phyloP scores from a whole-genome alignment of 2,113 vertebrate genomes.

The Potamarius usumacintae region DNA sequence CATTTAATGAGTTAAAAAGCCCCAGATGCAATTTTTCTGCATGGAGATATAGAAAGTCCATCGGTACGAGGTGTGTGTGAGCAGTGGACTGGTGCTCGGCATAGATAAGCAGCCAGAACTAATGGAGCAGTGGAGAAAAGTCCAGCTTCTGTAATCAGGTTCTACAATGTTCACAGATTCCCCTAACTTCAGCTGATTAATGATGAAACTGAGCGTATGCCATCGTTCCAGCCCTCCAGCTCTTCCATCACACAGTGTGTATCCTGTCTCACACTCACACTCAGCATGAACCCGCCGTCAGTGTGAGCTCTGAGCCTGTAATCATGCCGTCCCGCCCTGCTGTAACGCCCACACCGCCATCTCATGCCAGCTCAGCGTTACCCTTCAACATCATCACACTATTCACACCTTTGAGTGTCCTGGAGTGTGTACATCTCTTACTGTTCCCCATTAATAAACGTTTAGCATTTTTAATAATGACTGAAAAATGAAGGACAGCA shows the following conservation, averaged over 20 bases:
- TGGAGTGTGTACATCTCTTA: background rate
- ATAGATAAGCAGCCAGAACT: slow-evolving; percentile 20
- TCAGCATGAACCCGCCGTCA: background rate
- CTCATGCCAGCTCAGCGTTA: background rate
- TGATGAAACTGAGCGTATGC: background rate
- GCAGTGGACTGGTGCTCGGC: background rate
- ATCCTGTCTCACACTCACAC: background rate
- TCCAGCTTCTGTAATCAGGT: background rate
- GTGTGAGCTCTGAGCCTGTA: background rate
- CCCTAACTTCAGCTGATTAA: background rate
- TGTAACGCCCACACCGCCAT: background rate
- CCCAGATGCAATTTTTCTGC: background rate
- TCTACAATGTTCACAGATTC: slow-evolving; percentile 1
- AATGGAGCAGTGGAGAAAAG: background rate
- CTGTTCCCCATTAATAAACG: background rate
- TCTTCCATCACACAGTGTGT: background rate
- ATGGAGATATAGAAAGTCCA: background rate
- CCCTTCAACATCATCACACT: background rate
- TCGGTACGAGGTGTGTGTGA: background rate
- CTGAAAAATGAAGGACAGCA: background rate
- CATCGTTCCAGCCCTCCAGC: background rate
- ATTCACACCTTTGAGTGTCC: background rate
- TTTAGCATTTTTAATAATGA: background rate
- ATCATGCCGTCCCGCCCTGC: background rate
- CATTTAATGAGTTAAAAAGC: slow-evolving; percentile 5